Conservation (phyloP, 2,113 vertebrate species). For the Actenoides lindsayi region DNA sequence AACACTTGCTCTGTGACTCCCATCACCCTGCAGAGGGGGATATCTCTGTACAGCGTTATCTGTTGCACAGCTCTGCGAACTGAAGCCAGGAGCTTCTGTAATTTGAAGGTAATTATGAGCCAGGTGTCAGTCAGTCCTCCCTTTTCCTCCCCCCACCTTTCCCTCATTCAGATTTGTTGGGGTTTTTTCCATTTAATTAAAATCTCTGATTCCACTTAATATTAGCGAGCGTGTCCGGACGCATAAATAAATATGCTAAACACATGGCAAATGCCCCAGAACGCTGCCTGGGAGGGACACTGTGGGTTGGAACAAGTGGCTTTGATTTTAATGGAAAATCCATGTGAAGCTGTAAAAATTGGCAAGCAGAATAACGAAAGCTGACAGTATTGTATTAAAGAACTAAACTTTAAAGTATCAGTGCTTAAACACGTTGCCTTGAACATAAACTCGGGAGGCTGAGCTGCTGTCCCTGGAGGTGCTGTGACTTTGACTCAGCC, state of each 20-base stretch:
- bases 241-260: neutral
- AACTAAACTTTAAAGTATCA: neutral
- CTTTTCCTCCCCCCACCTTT: neutral
- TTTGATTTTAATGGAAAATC: neutral
- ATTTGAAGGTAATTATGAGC: neutral
- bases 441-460: accelerated
- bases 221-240: neutral
- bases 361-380: neutral
- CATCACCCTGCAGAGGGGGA: neutral
- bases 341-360: neutral
- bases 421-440: neutral
- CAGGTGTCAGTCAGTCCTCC: neutral
- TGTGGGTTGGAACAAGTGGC: neutral
- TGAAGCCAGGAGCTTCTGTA: neutral
- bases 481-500: neutral
- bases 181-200: constrained; percentile 6
- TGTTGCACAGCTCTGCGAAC: neutral
- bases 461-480: neutral
- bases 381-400: neutral
- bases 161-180: neutral
- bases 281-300: neutral
- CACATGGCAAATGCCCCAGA: neutral
- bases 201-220: neutral
- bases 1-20: neutral
- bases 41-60: neutral